Conservation (phyloP, 2,113 vertebrate species). For the Campylorhamphus procurvoides region DNA sequence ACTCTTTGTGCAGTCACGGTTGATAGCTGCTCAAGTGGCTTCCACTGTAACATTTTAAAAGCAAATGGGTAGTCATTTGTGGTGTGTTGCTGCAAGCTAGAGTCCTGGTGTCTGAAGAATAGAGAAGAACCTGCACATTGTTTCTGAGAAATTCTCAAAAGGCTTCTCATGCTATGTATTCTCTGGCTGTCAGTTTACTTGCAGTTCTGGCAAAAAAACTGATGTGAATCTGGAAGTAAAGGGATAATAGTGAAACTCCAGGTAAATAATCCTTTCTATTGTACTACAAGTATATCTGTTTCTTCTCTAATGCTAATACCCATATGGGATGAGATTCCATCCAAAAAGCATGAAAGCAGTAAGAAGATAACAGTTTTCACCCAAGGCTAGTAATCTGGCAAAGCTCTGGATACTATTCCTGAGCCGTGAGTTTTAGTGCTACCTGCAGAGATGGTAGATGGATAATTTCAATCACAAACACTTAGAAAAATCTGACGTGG, state of each 20-base stretch:
- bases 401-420: neutral
- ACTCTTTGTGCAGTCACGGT: neutral
- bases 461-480: constrained; percentile 36
- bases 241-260: neutral
- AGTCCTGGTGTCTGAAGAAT: neutral
- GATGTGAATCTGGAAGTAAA: neutral
- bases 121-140: neutral
- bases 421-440: neutral
- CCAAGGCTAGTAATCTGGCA: constrained; percentile 19
- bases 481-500: constrained; percentile 1
- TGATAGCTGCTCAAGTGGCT: neutral
- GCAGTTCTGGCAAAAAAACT: constrained; percentile 1
- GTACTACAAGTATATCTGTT: neutral
- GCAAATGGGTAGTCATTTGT: neutral
- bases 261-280: constrained; percentile 27
- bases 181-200: neutral
- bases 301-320: neutral
- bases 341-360: neutral
- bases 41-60: neutral
- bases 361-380: constrained; percentile 32
- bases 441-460: constrained; percentile 23
- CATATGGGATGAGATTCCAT: neutral
- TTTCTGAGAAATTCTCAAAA: neutral
- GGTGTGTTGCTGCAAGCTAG: neutral
- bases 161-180: neutral